Base-by-base conservation (phyloP, 2,888 invertebrate genomes). In the Chalcosyrphus nemorum region DNA sequence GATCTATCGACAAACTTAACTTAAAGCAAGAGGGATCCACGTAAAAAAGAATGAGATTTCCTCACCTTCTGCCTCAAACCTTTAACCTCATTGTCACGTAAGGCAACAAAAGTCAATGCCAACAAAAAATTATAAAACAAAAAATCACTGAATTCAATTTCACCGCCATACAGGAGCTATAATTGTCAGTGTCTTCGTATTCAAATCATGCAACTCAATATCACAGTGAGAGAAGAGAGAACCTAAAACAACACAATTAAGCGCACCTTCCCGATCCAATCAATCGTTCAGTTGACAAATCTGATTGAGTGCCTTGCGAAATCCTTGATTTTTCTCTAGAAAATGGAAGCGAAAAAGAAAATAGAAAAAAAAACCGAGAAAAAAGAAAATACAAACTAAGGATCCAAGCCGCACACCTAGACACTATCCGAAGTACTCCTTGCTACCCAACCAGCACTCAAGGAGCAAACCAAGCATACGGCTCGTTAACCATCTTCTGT, bases 401-500 rank as follows among this genome's bases (percentile, higher is more conserved):
- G 27, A 77, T 65, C 63, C 68, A 45, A 59, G 43, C 52, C 41
- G 38, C 54, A 68, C 68, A 68, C 32, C 29, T 61, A 43, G 21
- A 50, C 63, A 59, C 52, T 41, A 66, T 52, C 41, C 54, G 27
- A 27, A 35, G 54, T 38, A 66, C 32, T 59, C 54, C 59, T 43
- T 54, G 59, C 61, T 63, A 72, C 59, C 80, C 61, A 56, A 72
- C 59, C 80, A 80, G 68, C 75, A 80, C 84, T 84, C 84, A 84
- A 65, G 84, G 80, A 84, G 84, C 74, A 84, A 84, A 84, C 84
- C 84, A 80, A 74, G 68, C 84, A 80, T 84, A 84, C 82, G 86
- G 86, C 86, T 86, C 86, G 86, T 86, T 86, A 86, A 86, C 81
- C 86, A 81, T 86, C 86, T 86, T 86, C 86, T 86, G 86, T 86